These are phyloP conservation scores for Scaptomyza flava DNA, from an alignment of 2,888 invertebrate species.

Conservation along the genomic window DNA sequence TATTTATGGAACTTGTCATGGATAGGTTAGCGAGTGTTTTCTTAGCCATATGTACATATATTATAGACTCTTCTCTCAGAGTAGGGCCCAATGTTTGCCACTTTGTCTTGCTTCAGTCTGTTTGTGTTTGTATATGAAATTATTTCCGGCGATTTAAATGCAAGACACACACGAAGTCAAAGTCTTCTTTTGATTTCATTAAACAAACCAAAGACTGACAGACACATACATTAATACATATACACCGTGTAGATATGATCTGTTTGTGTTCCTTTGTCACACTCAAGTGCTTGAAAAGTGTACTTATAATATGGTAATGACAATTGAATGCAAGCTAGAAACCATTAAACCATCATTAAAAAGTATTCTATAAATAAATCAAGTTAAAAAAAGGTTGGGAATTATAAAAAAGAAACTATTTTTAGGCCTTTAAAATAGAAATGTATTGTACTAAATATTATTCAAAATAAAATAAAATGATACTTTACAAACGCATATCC, in stretches of 20 bases:
- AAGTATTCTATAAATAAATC: too few species aligned
- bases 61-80: conserved; percentile 17
- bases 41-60: background rate
- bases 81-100: conserved; percentile 49
- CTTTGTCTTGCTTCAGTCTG: conserved; percentile 20
- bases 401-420: too few species aligned
- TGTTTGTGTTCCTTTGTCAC: conserved; percentile 1
- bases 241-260: background rate
- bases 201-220: conserved; percentile 37
- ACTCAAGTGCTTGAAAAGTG: background rate
- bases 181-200: conserved; percentile 49
- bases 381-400: too few species aligned
- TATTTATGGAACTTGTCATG: conserved; percentile 75
- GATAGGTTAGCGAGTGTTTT: conserved; percentile 35
- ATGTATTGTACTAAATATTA: too few species aligned
- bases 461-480: too few species aligned
- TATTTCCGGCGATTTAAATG: conserved; percentile 78
- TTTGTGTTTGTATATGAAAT: conserved; percentile 61
- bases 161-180: conserved; percentile 74
- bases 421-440: too few species aligned
- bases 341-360: background rate
- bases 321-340: background rate
- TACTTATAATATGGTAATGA: too few species aligned
- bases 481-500: too few species aligned
- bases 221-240: conserved; percentile 14